Evolutionary conservation across 2,113 vertebrate species (phyloP).

Genomic region (Coregonus clupeaformis): DNA sequence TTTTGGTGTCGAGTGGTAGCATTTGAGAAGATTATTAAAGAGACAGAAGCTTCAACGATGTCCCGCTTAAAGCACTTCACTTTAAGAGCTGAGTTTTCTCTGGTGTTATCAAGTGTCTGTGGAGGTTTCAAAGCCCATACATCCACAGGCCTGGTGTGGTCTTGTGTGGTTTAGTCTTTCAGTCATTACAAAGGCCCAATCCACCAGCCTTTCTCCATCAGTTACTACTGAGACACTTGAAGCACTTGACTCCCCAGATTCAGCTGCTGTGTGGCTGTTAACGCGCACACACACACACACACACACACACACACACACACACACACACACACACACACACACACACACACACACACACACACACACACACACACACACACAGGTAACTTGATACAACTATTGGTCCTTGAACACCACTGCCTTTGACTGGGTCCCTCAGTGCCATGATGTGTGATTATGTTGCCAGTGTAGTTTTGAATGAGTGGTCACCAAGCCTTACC

Average conservation of each 20-base stretch:
- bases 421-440: constrained; percentile 14
- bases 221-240: no score
- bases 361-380: constrained; percentile 8
- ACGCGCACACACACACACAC: no score
- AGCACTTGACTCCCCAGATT: not conserved
- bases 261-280: no score
- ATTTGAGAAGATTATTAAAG: no score
- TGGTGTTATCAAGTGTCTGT: not conserved
- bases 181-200: not conserved
- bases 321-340: constrained; percentile 3
- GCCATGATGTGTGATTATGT: constrained; percentile 31
- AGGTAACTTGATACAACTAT: constrained; percentile 32
- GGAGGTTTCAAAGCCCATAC: not conserved
- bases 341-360: constrained; percentile 9
- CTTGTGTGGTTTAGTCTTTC: not conserved
- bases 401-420: constrained; percentile 20
- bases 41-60: no score
- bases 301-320: not conserved
- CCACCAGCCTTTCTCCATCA: not conserved
- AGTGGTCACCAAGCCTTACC: not conserved
- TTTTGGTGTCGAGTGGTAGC: no score
- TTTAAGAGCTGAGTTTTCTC: not conserved
- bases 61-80: no score
- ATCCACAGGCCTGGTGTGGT: not conserved
- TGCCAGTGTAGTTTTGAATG: constrained; percentile 23